Base-by-base conservation (phyloP, 2,888 invertebrate genomes). In the Panorpa germanica region DNA sequence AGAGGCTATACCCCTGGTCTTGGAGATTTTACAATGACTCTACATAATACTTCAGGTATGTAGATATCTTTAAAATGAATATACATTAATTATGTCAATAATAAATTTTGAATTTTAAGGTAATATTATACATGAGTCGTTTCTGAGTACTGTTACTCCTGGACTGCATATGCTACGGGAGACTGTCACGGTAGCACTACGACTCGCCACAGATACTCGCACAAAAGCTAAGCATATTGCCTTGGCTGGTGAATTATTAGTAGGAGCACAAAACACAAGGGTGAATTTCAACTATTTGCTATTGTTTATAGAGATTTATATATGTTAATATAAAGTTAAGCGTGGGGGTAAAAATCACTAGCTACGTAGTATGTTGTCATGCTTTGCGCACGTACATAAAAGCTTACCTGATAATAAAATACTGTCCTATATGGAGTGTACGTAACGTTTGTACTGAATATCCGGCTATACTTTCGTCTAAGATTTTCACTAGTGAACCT, bases 1-100 rank as follows among this genome's bases (percentile, higher is more conserved):
- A 49, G 50, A 19, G 93, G 93, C 0, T 65, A 74, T 45, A 78
- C 86, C 0, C 64, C 72, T 4, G 70, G 75, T 4, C 55, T 91
- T 5, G 82, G 81, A 15, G 66, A 76, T 41, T 95, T 90, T 45
- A 64, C 63, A 35, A 32, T 62, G n/a, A 47, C 47, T 8, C 35
- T 58, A 3, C 48, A 57, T 35, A 43, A 45, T 1, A 43, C 44
- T 4, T 52, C n/a, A n/a, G n/a, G n/a, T n/a, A n/a, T n/a, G n/a
- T n/a, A n/a, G n/a, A n/a, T n/a, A n/a, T n/a, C n/a, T n/a, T n/a
- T n/a, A n/a, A n/a, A n/a, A n/a, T 27, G 8, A 29, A 29, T 8
- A 8, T 13, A 9, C 20, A 20, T 20, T 9, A 20, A 8, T 9
- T n/a, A 20, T 20, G 8, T 20, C n/a, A 9, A 8, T 20, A 20